Evolutionary conservation across 2,113 vertebrate genomes (phyloP).

Genomic region (Corydoras maculifer): DNA sequence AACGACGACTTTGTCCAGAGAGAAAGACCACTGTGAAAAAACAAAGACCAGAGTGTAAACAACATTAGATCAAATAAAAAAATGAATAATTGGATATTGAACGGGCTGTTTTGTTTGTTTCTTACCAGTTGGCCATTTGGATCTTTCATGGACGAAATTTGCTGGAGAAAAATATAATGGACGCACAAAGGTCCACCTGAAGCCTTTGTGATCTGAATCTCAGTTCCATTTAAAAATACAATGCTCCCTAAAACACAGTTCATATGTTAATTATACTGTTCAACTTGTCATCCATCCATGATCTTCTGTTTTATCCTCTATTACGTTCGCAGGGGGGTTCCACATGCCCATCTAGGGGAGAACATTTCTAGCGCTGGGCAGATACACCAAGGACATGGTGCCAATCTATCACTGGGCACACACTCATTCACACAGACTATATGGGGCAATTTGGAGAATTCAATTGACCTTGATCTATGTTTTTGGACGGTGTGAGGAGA

Average conservation of each 20-base stretch:
- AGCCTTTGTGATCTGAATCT: constrained; percentile 50
- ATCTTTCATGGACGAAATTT: constrained; percentile 40
- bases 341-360: no score
- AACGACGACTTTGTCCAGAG: constrained; percentile 52
- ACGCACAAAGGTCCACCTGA: constrained; percentile 59
- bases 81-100: neutral
- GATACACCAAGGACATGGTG: no score
- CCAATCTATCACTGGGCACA: no score
- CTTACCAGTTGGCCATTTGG: constrained; percentile 45
- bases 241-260: constrained; percentile 52
- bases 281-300: neutral
- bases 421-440: no score
- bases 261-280: no score
- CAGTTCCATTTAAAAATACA: constrained; percentile 46
- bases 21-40: constrained; percentile 63
- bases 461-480: no score
- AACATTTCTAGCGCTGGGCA: no score
- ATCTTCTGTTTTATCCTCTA: no score
- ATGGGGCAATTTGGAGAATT: no score
- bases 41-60: neutral
- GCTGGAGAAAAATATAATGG: constrained; percentile 48
- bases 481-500: no score
- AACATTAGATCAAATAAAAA: neutral
- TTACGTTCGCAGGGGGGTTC: no score
- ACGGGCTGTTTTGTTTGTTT: neutral